Evolutionary conservation across 2,888 invertebrate species (phyloP).

Genomic region (Andrena minutula): DNA sequence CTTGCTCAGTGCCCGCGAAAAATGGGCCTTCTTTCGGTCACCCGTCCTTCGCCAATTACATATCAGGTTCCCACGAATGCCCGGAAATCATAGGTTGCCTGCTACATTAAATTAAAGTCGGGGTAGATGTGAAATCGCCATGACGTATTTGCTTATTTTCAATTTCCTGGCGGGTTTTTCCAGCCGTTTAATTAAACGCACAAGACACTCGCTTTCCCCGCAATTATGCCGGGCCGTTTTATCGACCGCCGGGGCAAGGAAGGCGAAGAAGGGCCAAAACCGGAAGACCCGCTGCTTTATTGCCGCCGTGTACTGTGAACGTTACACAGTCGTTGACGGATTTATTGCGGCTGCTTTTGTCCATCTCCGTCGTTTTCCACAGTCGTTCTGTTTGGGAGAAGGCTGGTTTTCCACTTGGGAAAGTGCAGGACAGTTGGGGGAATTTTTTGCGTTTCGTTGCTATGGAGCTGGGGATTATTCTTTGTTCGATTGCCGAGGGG

Average conservation of each 20-base stretch:
- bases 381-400: constrained; percentile 13
- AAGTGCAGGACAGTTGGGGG: background rate
- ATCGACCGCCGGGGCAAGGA: constrained; percentile 37
- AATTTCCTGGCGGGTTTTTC: constrained; percentile 12
- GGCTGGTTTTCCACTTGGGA: constrained; percentile 26
- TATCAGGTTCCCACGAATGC: background rate
- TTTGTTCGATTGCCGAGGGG: background rate
- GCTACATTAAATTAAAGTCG: background rate
- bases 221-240: constrained; percentile 70
- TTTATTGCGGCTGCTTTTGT: constrained; percentile 36
- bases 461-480: background rate
- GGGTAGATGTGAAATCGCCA: background rate
- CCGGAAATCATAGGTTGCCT: background rate
- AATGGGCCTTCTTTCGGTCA: background rate
- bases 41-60: background rate
- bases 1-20: too few species aligned
- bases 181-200: constrained; percentile 76
- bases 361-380: constrained; percentile 19
- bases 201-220: constrained; percentile 73
- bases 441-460: background rate
- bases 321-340: constrained; percentile 22
- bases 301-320: constrained; percentile 23
- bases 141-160: background rate
- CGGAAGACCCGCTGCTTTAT: constrained; percentile 50
- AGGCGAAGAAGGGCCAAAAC: constrained; percentile 16